Evolutionary conservation across 2,113 vertebrate genomes (phyloP), one percentile per base, ranked within the genome.

Genomic region (Barbus barbus): DNA sequence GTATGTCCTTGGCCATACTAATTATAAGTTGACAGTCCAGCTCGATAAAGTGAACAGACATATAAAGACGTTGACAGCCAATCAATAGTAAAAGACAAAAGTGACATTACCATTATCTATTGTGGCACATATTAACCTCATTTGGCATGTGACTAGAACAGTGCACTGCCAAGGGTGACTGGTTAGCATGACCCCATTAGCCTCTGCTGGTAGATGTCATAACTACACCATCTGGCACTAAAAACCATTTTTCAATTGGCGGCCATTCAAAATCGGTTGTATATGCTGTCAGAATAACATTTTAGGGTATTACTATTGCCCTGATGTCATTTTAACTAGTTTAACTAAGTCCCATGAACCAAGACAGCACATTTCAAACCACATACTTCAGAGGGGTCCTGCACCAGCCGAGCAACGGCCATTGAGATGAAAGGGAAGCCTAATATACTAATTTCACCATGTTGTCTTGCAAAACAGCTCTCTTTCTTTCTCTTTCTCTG

Each of bases 1-100:
- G 75, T 4, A 24, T 58, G 75, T 58, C 31, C 5, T 24, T 69
- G 65, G 33, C 33, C 24, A 9, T 38, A 58, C 28, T 22, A 36
- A 38, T 58, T 58, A 38, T 58, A 75, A 22, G 33, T 69, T 69
- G 65, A 36, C 9, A n/a, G 31, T 22, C 9, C 28, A 36, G 33
- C 16, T 51, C 51, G 12, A 46, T 20, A 73, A 75, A 46, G 36
- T 6, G 26, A 75, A 46, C 7, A 65, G 41, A 83, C 22, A 5
- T 31, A 26, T 48, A 20, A 58, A 65, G 38, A n/a, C 20, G 26
- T 20, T 24, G 28, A 28, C 51, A 46, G 71, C 12, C 38, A 83
- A 61, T 58, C 71, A 83, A 83, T 58, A 46, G 36, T 46, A 44
- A 9, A 63, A 44, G 53, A 83, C 24, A 63, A 41, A 63, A 75